These are phyloP conservation scores for Alauda arvensis DNA, from an alignment of 2,797 vertebrate species.

Conservation along the genomic window DNA sequence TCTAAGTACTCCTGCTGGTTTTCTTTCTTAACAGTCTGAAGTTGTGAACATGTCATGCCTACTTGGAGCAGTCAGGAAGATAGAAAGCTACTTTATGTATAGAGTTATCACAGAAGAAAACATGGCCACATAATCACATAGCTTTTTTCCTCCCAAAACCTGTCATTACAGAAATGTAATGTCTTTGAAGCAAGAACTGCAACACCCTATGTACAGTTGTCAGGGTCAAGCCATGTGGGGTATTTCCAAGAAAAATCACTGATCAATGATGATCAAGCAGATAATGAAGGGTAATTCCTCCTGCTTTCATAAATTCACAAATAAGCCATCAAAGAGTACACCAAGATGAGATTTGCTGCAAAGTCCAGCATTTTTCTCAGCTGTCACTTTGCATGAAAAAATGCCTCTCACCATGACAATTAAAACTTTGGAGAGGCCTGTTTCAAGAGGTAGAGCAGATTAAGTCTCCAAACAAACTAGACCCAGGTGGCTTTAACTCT, in stretches of 20 bases:
- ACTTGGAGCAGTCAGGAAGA: background rate
- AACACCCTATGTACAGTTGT: background rate
- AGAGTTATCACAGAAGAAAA: background rate
- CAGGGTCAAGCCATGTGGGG: background rate
- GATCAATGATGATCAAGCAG: background rate
- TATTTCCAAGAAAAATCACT: background rate
- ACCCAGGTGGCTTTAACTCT: background rate
- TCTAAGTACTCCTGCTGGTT: background rate
- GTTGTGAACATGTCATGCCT: background rate
- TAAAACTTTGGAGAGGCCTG: background rate
- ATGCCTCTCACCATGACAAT: background rate
- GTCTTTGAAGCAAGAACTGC: background rate
- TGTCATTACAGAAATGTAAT: background rate
- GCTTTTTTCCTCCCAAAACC: background rate
- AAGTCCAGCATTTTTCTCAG: background rate
- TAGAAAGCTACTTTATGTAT: background rate
- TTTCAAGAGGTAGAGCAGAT: background rate
- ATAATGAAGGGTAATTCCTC: background rate
- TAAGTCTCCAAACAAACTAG: background rate
- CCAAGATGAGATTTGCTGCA: background rate
- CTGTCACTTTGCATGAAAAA: background rate
- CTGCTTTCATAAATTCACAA: background rate
- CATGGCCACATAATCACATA: background rate
- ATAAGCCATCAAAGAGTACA: background rate
- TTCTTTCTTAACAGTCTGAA: background rate